These are phyloP conservation scores for Malurus elegans DNA, from an alignment of 2,113 vertebrate species.

Conservation along the genomic window DNA sequence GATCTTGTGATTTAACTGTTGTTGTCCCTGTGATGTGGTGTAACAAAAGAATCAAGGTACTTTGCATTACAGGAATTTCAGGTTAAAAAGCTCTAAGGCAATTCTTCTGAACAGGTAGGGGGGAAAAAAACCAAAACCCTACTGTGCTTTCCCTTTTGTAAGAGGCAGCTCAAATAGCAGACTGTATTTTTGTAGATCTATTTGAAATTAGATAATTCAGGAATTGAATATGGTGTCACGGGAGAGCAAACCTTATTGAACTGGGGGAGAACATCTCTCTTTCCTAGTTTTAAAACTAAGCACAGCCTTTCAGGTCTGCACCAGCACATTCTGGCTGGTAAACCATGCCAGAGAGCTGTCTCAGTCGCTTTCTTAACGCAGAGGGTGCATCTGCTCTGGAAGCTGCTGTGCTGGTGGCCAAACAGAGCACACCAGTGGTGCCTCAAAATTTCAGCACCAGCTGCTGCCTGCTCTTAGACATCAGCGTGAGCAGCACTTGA, in stretches of 20 bases:
- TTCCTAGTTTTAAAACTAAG: neutral
- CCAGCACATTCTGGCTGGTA: neutral
- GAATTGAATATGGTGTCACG: neutral
- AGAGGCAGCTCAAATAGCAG: neutral
- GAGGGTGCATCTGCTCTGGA: neutral
- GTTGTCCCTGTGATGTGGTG: neutral
- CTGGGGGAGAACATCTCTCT: neutral
- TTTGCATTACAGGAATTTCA: neutral
- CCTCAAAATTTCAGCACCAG: neutral
- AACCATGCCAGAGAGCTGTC: neutral
- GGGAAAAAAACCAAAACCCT: neutral
- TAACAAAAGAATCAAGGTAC: neutral
- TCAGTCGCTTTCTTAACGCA: neutral
- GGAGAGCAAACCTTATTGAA: neutral
- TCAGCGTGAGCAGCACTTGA: neutral
- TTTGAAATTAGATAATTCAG: neutral
- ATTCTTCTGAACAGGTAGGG: neutral
- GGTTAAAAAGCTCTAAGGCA: neutral
- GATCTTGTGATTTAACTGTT: neutral
- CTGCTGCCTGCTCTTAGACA: neutral
- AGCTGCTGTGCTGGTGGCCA: neutral
- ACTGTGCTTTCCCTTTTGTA: neutral
- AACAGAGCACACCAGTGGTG: neutral
- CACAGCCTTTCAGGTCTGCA: neutral
- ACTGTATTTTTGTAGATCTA: neutral